These are phyloP conservation scores for Ceyx erithaca DNA, from an alignment of 2,797 vertebrate genomes.

Conservation along the genomic window DNA sequence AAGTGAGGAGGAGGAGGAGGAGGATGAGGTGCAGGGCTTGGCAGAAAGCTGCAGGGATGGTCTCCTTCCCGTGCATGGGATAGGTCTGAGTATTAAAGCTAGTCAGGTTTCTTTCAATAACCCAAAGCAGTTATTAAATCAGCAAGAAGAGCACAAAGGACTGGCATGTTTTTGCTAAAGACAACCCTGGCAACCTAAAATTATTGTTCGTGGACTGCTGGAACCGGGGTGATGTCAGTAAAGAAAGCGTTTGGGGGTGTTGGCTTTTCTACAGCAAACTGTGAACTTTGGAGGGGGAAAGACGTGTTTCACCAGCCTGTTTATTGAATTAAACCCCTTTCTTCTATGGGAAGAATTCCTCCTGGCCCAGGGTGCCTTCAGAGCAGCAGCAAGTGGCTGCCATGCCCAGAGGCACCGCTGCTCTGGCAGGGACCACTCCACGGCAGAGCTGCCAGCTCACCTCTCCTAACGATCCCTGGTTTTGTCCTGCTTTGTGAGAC, in stretches of 20 bases:
- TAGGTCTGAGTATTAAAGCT: neutral
- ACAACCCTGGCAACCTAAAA: neutral
- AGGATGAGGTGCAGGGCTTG: neutral
- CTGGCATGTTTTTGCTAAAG: neutral
- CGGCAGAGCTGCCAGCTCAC: neutral
- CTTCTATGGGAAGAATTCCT: neutral
- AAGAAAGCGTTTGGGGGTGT: rapidly evolving
- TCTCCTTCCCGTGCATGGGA: neutral
- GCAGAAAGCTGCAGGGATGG: neutral
- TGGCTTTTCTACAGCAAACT: neutral
- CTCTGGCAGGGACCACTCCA: no score
- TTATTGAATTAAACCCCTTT: neutral
- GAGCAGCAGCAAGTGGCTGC: neutral
- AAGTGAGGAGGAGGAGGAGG: neutral
- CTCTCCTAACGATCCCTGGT: neutral
- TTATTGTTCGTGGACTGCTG: neutral
- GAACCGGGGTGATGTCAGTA: neutral
- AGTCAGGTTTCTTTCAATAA: neutral
- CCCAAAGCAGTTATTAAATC: neutral
- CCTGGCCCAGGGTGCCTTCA: neutral
- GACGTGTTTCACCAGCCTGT: neutral
- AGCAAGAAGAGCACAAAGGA: neutral
- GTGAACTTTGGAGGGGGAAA: neutral
- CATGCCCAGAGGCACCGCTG: neutral
- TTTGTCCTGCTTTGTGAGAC: neutral